Base-by-base conservation (phyloP, 2,888 invertebrate species). In the Aporophyla lueneburgensis region DNA sequence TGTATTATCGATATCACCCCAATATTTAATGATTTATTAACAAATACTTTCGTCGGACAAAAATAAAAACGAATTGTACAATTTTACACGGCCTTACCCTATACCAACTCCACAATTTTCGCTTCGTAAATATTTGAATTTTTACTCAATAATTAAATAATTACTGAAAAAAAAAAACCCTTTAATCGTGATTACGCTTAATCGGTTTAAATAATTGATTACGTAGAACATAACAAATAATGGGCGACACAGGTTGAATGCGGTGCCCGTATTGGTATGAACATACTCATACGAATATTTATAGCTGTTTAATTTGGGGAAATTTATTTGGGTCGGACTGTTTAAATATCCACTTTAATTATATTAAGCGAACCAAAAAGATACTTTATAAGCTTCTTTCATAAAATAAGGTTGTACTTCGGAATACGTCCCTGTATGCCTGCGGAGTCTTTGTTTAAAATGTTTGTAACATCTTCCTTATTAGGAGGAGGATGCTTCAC, bases 301-400 rank as follows among this genome's bases (percentile, higher is more conserved):
- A 81, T 73, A n/a, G 53, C 63, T 63, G 65, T 80, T 85, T 86
- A 83, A 85, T 85, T 74, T 77, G 68, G 61, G 53, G 4, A 61
- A 80, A 82, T 78, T 84, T 77, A 86, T 86, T 82, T 76, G 76
- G 81, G 84, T 76, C 74, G 46, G 59, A 66, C 73, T 84, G 80
- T 80, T 80, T 82, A 76, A 78, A 84, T 85, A 85, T 59, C 59
- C 67, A 66, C 43, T 86, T 82, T 86, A 83, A 84, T 83, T 86
- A 82, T 84, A 80, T 84, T 80, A 86, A 74, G 72, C 70, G 82
- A 67, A 40, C 66, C 71, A 82, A 86, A 76, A 86, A 76, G 61
- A 73, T 86, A 84, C 66, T 84, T 82, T 78, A 76, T 86, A 74
- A 78, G 72, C 66, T 66, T 65, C 66, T 59, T 76, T 75, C 43